Evolutionary conservation across 2,888 invertebrate genomes (phyloP).

Genomic region (Hydrotaea diabolus): DNA sequence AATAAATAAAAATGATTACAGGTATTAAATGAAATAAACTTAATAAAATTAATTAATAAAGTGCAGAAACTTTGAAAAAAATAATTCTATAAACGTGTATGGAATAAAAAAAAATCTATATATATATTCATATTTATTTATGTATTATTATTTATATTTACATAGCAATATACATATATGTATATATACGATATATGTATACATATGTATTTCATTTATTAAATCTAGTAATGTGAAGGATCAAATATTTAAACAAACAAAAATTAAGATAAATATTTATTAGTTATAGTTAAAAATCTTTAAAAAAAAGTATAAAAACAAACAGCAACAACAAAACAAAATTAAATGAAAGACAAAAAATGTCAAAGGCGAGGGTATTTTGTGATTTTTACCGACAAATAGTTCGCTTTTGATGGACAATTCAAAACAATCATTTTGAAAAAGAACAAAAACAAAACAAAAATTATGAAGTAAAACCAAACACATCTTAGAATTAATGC

Average conservation of each 20-base stretch:
- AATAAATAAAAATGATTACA: slow-evolving; percentile 57
- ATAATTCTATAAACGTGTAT: slow-evolving; percentile 43
- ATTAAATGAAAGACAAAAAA: slow-evolving; percentile 66
- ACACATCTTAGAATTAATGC: slow-evolving; percentile 1
- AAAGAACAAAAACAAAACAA: slow-evolving; percentile 68
- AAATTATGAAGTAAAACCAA: slow-evolving; percentile 49
- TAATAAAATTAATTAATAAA: slow-evolving; percentile 21
- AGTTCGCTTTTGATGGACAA: slow-evolving; percentile 79
- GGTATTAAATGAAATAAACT: slow-evolving; percentile 56
- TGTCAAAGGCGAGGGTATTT: slow-evolving; percentile 76
- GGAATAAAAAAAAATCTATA: slow-evolving; percentile 36
- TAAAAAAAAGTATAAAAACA: too few relatives aligned
- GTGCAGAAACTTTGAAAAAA: slow-evolving; percentile 14
- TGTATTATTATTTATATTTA: slow-evolving; percentile 49
- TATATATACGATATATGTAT: slow-evolving; percentile 30
- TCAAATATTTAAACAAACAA: slow-evolving; percentile 64
- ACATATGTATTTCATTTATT: slow-evolving; percentile 46
- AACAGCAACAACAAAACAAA: slow-evolving; percentile 43
- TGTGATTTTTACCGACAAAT: slow-evolving; percentile 79
- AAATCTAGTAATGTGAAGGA: slow-evolving; percentile 70
- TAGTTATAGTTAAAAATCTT: slow-evolving; percentile 61
- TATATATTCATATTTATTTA: slow-evolving; percentile 45
- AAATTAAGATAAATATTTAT: slow-evolving; percentile 53
- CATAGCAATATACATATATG: slow-evolving; percentile 28
- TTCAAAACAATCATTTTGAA: slow-evolving; percentile 79